Evolutionary conservation across 2,797 vertebrate genomes (phyloP).

Genomic region (Takifugu rubripes): DNA sequence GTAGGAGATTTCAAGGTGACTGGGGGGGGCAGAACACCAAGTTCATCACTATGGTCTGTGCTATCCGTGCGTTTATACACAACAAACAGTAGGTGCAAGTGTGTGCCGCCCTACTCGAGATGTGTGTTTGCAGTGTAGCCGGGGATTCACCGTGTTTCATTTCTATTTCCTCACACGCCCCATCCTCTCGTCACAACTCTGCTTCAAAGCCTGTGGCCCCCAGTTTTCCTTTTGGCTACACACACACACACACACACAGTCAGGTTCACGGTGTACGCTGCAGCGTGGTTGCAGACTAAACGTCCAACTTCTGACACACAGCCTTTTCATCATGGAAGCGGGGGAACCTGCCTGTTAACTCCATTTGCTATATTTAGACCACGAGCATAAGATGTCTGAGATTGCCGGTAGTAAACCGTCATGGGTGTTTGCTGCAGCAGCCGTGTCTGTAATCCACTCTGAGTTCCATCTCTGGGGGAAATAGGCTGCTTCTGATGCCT

Average conservation of each 20-base stretch:
- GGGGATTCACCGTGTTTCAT: conserved; percentile 52
- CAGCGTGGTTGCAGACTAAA: conserved; percentile 43
- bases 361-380: conserved; percentile 75
- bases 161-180: conserved; percentile 48
- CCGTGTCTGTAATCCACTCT: conserved; percentile 69
- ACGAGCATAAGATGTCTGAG: conserved; percentile 71
- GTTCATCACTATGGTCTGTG: no score
- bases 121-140: conserved; percentile 3
- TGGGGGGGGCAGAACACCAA: no score
- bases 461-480: conserved; percentile 69
- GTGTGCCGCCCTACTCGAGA: conserved; percentile 27
- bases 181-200: conserved; percentile 69
- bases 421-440: conserved; percentile 68
- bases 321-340: conserved; percentile 39
- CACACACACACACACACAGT: conserved; percentile 26
- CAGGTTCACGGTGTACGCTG: conserved; percentile 11
- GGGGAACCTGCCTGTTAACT: conserved; percentile 69
- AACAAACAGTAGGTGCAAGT: conserved; percentile 13
- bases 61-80: background rate
- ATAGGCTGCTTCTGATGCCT: conserved; percentile 69
- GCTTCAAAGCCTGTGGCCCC: conserved; percentile 73
- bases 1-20: background rate
- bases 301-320: conserved; percentile 7
- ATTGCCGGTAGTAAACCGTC: conserved; percentile 73
- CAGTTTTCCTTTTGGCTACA: conserved; percentile 60